Percentiles rank a stretch among this genome's conserved stretches.
Evolutionary conservation across 2,797 vertebrate species (phyloP).

Genomic region (Platyrinchus mystaceus): DNA sequence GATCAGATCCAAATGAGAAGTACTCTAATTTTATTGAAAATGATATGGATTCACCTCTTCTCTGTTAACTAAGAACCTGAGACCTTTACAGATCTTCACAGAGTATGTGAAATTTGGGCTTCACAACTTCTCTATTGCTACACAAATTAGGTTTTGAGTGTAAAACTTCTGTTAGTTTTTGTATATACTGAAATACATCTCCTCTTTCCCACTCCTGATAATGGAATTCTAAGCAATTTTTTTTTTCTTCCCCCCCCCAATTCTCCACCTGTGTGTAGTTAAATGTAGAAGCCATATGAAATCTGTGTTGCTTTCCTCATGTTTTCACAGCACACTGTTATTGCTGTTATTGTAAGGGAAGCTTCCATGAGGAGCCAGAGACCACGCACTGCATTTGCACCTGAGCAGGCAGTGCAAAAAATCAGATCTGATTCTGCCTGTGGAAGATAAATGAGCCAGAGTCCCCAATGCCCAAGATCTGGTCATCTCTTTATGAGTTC

Average conservation of each 20-base stretch:
- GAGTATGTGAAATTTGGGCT: background rate
- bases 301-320: background rate
- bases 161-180: background rate
- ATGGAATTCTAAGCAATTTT: background rate
- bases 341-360: conserved; percentile 24
- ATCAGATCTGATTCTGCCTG: conserved; percentile 79
- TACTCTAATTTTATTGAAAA: background rate
- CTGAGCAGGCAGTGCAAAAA: conserved; percentile 72
- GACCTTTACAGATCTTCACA: background rate
- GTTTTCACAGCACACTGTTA: conserved; percentile 31
- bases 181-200: background rate
- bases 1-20: background rate
- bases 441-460: conserved; percentile 81
- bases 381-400: conserved; percentile 56
- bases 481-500: conserved; percentile 83
- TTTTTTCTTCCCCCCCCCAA: background rate
- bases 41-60: background rate
- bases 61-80: background rate
- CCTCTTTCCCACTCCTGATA: background rate
- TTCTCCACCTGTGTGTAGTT: conserved; percentile 11
- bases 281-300: background rate
- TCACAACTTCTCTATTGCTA: background rate
- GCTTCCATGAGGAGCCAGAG: conserved; percentile 51
- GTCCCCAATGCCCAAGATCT: conserved; percentile 75
- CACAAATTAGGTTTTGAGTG: background rate